Base-by-base conservation (phyloP, 2,797 vertebrate genomes). In the Novumbra hubbsi region DNA sequence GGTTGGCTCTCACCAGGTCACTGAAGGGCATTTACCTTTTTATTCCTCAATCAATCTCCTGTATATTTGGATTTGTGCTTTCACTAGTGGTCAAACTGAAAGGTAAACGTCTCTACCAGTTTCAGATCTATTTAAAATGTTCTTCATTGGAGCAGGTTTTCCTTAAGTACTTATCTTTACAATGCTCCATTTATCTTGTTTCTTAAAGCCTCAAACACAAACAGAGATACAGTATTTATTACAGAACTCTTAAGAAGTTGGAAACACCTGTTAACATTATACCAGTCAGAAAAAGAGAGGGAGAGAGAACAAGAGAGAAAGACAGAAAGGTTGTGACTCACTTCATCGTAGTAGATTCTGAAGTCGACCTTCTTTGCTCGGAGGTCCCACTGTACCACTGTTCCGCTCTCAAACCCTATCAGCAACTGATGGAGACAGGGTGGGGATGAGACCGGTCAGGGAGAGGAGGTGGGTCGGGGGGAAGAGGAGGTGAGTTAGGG, bases 281-380 rank as follows among this genome's bases (percentile, higher is more conserved):
- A 19, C 50, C 28, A 28, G 11, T 16, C 21, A 9, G 60, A 5
- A 5, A 4, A 15, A 28, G 21, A 63, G 50, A 16, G 34, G 15
- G 11, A 28, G 14, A 5, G 24, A 28, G 24, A 16, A 24, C 41
- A 45, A 11, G 9, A 21, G 62, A 14, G 1, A 9, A 30, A 12
- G n/a, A 17, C 7, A 3, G 32, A 17, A 17, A 19, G 24, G 60
- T 48, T 5, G 38, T 6, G 11, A 32, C 95, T 95, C 90, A 99
- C 98, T 96, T 99, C 98, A 87, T 98, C 97, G 45, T 99, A 99
- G 90, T 98, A 97, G 89, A 98, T 94, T 87, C 98, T 95, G 87
- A 99, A 91, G 80, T 99, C 97, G 0, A 94, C 96, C 88, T 96
- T 95, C 92, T 99, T 99, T 78, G 85, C 94, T 81, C 96, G 89